phyloP scores from a whole-genome alignment of 2,797 vertebrate genomes.

The Crocodylus rhombifer region DNA sequence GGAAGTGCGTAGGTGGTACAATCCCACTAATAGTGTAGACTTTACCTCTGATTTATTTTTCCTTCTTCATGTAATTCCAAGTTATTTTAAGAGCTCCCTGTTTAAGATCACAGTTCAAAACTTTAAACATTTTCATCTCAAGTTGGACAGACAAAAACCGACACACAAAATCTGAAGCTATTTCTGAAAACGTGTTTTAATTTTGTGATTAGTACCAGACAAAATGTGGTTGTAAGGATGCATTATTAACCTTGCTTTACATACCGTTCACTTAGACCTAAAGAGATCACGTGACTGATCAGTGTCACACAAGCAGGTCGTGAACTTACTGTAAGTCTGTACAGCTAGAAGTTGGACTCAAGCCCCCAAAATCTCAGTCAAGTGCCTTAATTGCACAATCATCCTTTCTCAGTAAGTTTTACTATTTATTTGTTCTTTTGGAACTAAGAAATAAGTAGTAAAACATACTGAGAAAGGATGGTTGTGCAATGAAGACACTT shows the following conservation, averaged over 20 bases:
- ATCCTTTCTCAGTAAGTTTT: not conserved
- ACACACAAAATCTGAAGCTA: not conserved
- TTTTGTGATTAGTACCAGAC: not conserved
- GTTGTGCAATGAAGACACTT: not conserved
- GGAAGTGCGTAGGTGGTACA: not conserved
- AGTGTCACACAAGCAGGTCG: not conserved
- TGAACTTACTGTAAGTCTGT: not conserved
- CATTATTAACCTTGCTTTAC: not conserved
- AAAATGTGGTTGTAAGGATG: not conserved
- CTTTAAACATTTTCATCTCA: not conserved
- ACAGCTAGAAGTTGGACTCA: not conserved
- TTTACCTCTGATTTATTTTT: conserved; percentile 5
- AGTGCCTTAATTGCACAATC: not conserved
- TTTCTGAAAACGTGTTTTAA: not conserved
- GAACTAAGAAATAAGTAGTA: not conserved
- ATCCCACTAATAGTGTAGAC: not conserved
- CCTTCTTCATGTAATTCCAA: conserved; percentile 11
- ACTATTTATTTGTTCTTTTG: conserved; percentile 7
- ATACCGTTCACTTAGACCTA: not conserved
- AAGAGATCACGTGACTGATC: not conserved
- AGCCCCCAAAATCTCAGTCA: not conserved
- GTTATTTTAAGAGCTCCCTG: not conserved
- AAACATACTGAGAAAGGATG: not conserved
- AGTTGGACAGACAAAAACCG: not conserved
- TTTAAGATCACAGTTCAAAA: conserved; percentile 25